phyloP scores from a whole-genome alignment of 2,113 vertebrate genomes.

The Halcyon malimbica region DNA sequence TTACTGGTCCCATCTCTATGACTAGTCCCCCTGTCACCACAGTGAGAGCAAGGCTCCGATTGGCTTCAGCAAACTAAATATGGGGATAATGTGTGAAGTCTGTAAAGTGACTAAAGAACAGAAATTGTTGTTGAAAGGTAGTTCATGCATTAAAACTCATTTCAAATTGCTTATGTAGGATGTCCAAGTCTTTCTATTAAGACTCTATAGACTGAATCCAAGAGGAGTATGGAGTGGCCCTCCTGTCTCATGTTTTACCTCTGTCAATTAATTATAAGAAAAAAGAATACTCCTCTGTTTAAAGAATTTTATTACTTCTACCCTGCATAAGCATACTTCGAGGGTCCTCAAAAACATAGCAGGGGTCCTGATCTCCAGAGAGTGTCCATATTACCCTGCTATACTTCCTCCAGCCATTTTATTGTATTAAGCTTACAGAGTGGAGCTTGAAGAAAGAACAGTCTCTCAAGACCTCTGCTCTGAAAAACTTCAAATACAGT shows the following conservation, averaged over 20 bases:
- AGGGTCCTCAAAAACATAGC: not conserved
- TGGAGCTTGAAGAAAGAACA: not conserved
- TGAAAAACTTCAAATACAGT: not conserved
- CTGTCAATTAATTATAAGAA: not conserved
- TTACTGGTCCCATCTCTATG: not conserved
- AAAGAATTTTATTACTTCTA: not conserved
- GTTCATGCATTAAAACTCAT: not conserved
- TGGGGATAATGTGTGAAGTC: not conserved
- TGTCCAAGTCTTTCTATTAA: not conserved
- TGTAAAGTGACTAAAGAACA: not conserved
- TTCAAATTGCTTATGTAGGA: rapidly evolving
- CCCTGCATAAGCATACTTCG: not conserved
- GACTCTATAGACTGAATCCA: not conserved
- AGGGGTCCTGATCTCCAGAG: not conserved
- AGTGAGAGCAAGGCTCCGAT: not conserved
- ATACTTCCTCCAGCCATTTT: not conserved
- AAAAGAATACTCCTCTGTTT: not conserved
- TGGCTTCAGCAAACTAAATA: not conserved
- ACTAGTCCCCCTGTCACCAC: not conserved
- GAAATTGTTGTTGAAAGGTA: not conserved
- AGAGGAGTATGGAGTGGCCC: not conserved
- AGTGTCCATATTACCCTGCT: not conserved
- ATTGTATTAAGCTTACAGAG: not conserved
- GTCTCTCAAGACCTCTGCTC: not conserved
- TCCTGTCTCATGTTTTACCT: not conserved